A percentile compares a stretch with the other conserved stretches of the same genome.
Conservation (phyloP, 2,888 invertebrate genomes). For the Apeira syringaria region DNA sequence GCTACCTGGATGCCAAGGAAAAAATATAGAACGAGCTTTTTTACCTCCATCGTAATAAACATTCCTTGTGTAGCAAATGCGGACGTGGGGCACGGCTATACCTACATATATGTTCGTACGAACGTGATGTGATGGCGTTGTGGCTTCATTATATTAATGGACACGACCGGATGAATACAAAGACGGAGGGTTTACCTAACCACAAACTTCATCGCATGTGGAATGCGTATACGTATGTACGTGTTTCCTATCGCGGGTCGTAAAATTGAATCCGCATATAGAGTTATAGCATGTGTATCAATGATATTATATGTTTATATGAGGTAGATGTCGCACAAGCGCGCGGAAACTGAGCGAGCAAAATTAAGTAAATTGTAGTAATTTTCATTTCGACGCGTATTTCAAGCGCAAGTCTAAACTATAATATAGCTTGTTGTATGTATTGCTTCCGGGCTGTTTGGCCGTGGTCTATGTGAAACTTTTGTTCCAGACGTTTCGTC, state of each 20-base stretch:
- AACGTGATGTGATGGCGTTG: constrained; percentile 74
- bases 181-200: constrained; percentile 59
- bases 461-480: too few species aligned
- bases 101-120: constrained; percentile 44
- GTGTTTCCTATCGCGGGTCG: constrained; percentile 52
- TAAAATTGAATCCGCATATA: too few species aligned
- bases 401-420: too few species aligned
- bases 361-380: too few species aligned
- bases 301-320: too few species aligned
- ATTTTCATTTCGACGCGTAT: too few species aligned
- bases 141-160: constrained; percentile 81
- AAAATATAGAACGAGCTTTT: constrained; percentile 61
- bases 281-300: too few species aligned
- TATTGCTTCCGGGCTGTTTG: too few species aligned
- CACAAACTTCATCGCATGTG: constrained; percentile 62
- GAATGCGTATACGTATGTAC: constrained; percentile 26
- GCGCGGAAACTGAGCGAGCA: too few species aligned
- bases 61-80: constrained; percentile 78
- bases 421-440: too few species aligned
- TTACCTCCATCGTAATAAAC: constrained; percentile 74
- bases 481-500: too few species aligned
- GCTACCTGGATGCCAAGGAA: constrained; percentile 73
- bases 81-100: constrained; percentile 60
- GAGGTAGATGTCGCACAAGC: too few species aligned
- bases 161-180: constrained; percentile 77